phyloP scores from a whole-genome alignment of 53 echinoderm and acorn worm species.

The Echinarachnius parma region DNA sequence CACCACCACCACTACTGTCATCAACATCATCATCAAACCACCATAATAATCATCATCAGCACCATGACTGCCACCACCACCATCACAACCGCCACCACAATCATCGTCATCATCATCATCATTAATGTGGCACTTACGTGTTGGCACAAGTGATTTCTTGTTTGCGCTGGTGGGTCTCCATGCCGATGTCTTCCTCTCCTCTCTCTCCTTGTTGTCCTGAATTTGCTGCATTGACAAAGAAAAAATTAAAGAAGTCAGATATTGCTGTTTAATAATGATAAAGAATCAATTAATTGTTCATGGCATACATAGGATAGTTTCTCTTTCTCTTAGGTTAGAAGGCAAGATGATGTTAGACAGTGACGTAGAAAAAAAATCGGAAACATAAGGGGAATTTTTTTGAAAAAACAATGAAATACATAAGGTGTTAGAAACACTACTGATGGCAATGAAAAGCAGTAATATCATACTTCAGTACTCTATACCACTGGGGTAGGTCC shows the following conservation, averaged over 20 bases:
- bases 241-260: background rate
- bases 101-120: background rate
- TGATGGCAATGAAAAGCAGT: too few species aligned
- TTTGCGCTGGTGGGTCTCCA: constrained; percentile 76
- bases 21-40: constrained; percentile 10
- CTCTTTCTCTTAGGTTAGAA: too few species aligned
- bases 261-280: too few species aligned
- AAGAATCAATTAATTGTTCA: too few species aligned
- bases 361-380: too few species aligned
- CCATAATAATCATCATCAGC: constrained; percentile 2
- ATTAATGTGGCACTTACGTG: constrained; percentile 44
- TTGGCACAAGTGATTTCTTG: constrained; percentile 62
- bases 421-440: too few species aligned
- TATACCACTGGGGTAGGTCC: too few species aligned
- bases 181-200: constrained; percentile 56
- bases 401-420: too few species aligned
- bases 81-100: too few species aligned
- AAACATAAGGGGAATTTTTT: too few species aligned
- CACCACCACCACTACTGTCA: constrained; percentile 12
- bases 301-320: background rate
- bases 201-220: constrained; percentile 88
- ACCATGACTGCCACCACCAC: background rate
- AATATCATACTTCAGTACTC: too few species aligned
- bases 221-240: constrained; percentile 68
- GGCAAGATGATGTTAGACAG: too few species aligned